Conservation (phyloP, 1,140 invertebrate genomes). For the Caenorhabditis inopinata region DNA sequence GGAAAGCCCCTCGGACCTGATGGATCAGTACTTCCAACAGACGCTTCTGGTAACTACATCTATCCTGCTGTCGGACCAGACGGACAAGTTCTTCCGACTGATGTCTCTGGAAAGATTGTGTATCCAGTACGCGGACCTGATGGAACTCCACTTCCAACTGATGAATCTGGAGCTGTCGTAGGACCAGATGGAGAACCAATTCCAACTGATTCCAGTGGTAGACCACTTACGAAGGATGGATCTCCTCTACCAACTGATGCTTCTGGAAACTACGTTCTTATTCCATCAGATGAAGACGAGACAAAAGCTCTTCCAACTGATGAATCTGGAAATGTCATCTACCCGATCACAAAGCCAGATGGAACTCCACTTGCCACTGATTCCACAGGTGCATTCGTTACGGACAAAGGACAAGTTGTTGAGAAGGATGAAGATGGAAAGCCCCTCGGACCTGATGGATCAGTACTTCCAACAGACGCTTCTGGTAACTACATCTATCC, state of each 20-base stretch:
- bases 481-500: constrained; percentile 25
- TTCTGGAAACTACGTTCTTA: constrained; percentile 3
- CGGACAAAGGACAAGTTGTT: neutral
- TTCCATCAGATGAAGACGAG: neutral
- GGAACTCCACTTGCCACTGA: constrained; percentile 42
- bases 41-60: constrained; percentile 12
- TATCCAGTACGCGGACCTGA: constrained; percentile 47
- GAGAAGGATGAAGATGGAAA: constrained; percentile 25
- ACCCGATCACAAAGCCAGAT: constrained; percentile 28
- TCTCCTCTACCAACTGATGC: constrained; percentile 18
- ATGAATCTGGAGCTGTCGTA: neutral
- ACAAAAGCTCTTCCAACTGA: constrained; percentile 45
- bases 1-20: constrained; percentile 18
- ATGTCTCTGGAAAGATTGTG: neutral
- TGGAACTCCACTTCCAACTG: constrained; percentile 33
- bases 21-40: constrained; percentile 30
- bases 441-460: constrained; percentile 39
- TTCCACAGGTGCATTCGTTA: neutral
- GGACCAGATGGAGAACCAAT: constrained; percentile 43
- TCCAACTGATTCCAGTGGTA: constrained; percentile 38
- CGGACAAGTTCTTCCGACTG: constrained; percentile 38
- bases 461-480: constrained; percentile 19
- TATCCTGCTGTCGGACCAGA: constrained; percentile 28
- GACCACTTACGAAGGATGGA: constrained; percentile 21
- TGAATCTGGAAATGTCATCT: neutral